Evolutionary conservation across 2,888 invertebrate genomes (phyloP), one percentile per base, ranked within the genome.

Genomic region (Odontocolon sp.): DNA sequence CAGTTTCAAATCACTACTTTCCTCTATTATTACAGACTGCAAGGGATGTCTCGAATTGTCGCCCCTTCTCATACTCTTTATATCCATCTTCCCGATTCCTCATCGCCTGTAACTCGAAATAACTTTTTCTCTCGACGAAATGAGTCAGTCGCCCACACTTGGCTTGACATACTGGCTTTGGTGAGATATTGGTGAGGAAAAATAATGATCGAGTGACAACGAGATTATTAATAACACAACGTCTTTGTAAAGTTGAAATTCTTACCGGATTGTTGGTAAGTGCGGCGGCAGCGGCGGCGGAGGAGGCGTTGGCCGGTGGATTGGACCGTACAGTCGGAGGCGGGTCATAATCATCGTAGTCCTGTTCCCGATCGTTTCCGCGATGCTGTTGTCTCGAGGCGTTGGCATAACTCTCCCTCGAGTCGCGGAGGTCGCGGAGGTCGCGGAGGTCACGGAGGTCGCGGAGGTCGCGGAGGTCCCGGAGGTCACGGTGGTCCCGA

Each of bases 231-330:
- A n/a, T n/a, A n/a, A n/a, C n/a, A n/a, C n/a, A n/a, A n/a, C n/a
- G n/a, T n/a, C n/a, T n/a, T n/a, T n/a, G n/a, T n/a, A n/a, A n/a
- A n/a, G n/a, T n/a, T n/a, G n/a, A n/a, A 36, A 42, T 36, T 83
- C 85, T 86, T 81, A 89, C 88, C 86, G 87, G 87, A 66, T 88
- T 87, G 78, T 88, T 88, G 79, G 83, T 81, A 78, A 84, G 81
- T 14, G 83, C 83, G 73, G 87, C 82, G 21, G 81, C 69, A 38
- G 81, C 77, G 61, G n/a, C 80, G 14, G 83, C 83, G 73, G 87
- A 82, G 21, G 81, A 71, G 38, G 81, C 77, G 61, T 80, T 74
- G 36, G 66, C 79, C 42, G 78, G 50, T 70, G 72, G 80, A 79
- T 79, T 78, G 40, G 66, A 52, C 11, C 74, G 71, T 33, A 82